These are phyloP conservation scores for Polia nebulosa DNA, from an alignment of 2,888 invertebrate species.

Conservation along the genomic window DNA sequence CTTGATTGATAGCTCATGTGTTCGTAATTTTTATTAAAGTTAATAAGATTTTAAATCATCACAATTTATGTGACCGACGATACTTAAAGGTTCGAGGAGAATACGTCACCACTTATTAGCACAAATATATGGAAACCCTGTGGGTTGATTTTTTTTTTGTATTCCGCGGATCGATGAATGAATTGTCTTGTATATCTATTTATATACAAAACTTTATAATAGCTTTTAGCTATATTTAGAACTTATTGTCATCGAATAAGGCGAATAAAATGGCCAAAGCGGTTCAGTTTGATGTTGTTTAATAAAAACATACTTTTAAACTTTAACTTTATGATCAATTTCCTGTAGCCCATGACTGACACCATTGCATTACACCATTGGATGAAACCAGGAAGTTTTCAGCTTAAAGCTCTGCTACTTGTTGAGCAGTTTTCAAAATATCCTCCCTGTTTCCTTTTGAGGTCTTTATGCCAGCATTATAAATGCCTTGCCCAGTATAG, in stretches of 20 bases:
- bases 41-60: neutral
- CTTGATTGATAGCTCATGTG: neutral
- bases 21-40: neutral
- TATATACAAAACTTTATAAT: constrained; percentile 41
- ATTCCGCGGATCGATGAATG: constrained; percentile 58
- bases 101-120: constrained; percentile 55
- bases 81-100: constrained; percentile 25
- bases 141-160: constrained; percentile 61
- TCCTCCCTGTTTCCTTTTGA: neutral
- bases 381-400: neutral
- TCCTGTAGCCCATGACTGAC: neutral
- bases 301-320: constrained; percentile 7
- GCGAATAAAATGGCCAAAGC: constrained; percentile 31
- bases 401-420: neutral
- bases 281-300: constrained; percentile 33
- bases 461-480: neutral
- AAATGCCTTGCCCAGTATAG: neutral
- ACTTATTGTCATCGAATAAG: constrained; percentile 6
- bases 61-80: constrained; percentile 24
- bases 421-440: neutral
- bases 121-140: constrained; percentile 48
- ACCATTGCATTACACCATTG: neutral
- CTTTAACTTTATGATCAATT: constrained; percentile 13
- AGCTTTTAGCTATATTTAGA: constrained; percentile 55
- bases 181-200: constrained; percentile 51